phyloP scores from a whole-genome alignment of 2,113 vertebrate species.

The Sceloporus tristichus region DNA sequence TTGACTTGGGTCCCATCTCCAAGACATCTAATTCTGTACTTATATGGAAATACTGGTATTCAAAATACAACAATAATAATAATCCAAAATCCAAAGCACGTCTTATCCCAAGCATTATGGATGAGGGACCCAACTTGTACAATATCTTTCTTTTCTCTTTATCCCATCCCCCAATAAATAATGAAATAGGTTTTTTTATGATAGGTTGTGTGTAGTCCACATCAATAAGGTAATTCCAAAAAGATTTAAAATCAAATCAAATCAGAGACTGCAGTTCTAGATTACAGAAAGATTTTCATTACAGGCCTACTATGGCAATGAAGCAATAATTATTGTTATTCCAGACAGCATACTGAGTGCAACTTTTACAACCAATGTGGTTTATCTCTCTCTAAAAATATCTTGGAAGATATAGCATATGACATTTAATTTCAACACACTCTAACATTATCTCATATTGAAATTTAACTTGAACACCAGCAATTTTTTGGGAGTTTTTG shows the following conservation, averaged over 20 bases:
- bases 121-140: no score
- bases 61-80: no score
- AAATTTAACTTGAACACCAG: neutral
- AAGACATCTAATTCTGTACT: no score
- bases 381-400: neutral
- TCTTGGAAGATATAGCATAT: neutral
- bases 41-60: no score
- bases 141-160: no score
- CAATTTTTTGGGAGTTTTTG: neutral
- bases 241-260: no score
- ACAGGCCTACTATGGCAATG: neutral
- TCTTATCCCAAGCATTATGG: no score
- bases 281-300: neutral
- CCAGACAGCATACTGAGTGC: neutral
- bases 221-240: neutral
- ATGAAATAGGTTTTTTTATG: no score
- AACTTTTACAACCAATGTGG: neutral
- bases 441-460: neutral
- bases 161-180: no score
- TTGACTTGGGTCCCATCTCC: no score
- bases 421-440: neutral
- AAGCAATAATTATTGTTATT: neutral
- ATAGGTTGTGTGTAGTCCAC: neutral
- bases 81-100: no score
- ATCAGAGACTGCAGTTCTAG: neutral